Evolutionary conservation across 1,140 invertebrate genomes (phyloP), one percentile per base, ranked within the genome.

Genomic region (Stegodyphus dumicola): DNA sequence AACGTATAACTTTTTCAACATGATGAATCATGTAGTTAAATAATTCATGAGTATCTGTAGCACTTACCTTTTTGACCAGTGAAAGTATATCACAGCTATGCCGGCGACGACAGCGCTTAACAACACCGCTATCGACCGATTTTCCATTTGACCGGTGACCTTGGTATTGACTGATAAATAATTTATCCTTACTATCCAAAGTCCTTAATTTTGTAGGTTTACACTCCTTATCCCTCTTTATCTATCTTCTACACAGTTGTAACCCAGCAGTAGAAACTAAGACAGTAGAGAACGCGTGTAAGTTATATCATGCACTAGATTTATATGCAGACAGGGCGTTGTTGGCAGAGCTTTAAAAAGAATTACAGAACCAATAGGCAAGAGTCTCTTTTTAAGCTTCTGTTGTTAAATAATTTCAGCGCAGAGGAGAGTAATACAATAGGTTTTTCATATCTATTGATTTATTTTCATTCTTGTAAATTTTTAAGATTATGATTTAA

Each of bases 21-120:
- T 33, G 33, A 33, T 33, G 33, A 33, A 3, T 33, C 33, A 33
- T 33, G 33, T 33, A 1, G 33, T 33, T 33, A 33, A 33, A 33
- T 33, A 3, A 33, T 33, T 33, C 33, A 33, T 1, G 33, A 33
- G 33, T 33, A 33, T 33, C 33, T 33, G 33, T 60, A 15, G 56
- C 53, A 73, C 79, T 81, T 33, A 81, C 79, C 70, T 81, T 53
- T 65, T 81, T 51, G 79, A 18, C 79, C 79, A 81, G 10, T 81
- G 69, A 18, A 81, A 81, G 15, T 81, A 81, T 73, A 81, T n/a
- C 13, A 81, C 56, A 33, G 79, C 79, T 6, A 81, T 54, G 48
- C 69, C 70, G n/a, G 79, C 79, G n/a, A 71, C 52, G 5, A 81
- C 15, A 17, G 79, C 79, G 33, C 79, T 81, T 52, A 81, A 60